phyloP scores from a whole-genome alignment of 2,888 invertebrate genomes.

The Drosophila nigritarsus region DNA sequence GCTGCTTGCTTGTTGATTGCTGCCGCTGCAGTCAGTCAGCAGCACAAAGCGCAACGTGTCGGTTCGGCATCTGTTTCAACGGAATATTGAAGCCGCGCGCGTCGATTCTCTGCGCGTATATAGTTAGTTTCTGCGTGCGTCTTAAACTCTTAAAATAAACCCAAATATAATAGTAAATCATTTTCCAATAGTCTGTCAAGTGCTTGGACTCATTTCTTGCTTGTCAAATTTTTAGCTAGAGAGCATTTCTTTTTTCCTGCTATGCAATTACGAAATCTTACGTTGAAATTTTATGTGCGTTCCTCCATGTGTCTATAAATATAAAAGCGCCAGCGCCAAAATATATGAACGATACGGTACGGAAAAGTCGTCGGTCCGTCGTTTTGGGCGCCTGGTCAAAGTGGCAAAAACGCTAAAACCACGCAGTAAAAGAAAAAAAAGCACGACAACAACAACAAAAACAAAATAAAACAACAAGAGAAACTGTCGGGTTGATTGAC shows the following conservation, averaged over 20 bases:
- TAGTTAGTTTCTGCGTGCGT: slow-evolving; percentile 23
- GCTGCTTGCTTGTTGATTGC: slow-evolving; percentile 26
- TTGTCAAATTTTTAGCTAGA: slow-evolving; percentile 18
- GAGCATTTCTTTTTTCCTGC: slow-evolving; percentile 31
- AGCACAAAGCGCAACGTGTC: slow-evolving; percentile 76
- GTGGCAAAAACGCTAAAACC: slow-evolving; percentile 39
- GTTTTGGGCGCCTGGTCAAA: slow-evolving; percentile 41
- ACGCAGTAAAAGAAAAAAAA: slow-evolving; percentile 23
- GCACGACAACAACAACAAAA: slow-evolving; percentile 36
- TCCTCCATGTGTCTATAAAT: slow-evolving; percentile 65
- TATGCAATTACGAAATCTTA: slow-evolving; percentile 71
- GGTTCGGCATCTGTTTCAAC: slow-evolving; percentile 57
- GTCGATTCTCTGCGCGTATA: not conserved
- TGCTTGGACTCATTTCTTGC: slow-evolving; percentile 1
- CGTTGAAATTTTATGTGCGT: slow-evolving; percentile 51
- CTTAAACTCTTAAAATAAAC: slow-evolving; percentile 21
- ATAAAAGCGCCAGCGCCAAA: slow-evolving; percentile 40
- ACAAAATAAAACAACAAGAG: slow-evolving; percentile 19
- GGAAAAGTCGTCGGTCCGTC: slow-evolving; percentile 29
- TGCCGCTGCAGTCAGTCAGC: slow-evolving; percentile 78
- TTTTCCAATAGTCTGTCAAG: slow-evolving; percentile 14
- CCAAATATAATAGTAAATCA: slow-evolving; percentile 25
- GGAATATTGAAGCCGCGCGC: slow-evolving; percentile 48
- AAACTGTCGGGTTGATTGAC: slow-evolving; percentile 75
- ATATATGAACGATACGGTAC: slow-evolving; percentile 41